phyloP scores from a whole-genome alignment of 2,797 vertebrate genomes.

The Tympanoctomys barrerae region DNA sequence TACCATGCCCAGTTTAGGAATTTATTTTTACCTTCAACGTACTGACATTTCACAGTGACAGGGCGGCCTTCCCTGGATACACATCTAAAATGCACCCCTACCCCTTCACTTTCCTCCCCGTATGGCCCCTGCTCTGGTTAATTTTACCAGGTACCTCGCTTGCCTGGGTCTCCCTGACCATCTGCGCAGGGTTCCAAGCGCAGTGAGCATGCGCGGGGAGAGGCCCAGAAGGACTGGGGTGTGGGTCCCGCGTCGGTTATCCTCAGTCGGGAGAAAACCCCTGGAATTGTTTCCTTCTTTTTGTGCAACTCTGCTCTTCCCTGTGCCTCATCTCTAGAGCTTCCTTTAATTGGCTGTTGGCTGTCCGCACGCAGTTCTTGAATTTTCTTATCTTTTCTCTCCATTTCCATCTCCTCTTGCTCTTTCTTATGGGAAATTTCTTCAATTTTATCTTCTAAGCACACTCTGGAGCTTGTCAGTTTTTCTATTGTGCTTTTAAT shows the following conservation, averaged over 20 bases:
- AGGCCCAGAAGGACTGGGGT: accelerated
- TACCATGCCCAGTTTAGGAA: not conserved
- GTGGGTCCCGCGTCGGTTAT: not conserved
- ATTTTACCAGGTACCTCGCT: not conserved
- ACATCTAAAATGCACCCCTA: not conserved
- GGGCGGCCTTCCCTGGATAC: not conserved
- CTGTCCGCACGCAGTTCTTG: not conserved
- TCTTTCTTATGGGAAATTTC: not conserved
- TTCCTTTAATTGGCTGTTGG: not conserved
- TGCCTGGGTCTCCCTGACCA: not conserved
- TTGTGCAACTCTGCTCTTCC: not conserved
- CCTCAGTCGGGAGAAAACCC: not conserved
- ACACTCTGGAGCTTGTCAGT: not conserved
- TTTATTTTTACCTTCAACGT: not conserved
- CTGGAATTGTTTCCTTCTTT: not conserved
- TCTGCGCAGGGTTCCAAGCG: not conserved
- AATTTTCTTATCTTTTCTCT: slow-evolving; percentile 41
- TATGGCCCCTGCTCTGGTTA: not conserved
- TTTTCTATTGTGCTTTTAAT: slow-evolving; percentile 13
- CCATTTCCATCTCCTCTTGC: not conserved
- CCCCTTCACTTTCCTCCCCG: not conserved
- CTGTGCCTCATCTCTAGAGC: not conserved
- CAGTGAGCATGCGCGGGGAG: not conserved
- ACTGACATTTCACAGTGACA: not conserved
- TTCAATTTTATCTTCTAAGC: slow-evolving; percentile 9